A percentile compares a stretch with the other conserved stretches of the same genome.
These are phyloP conservation scores for Tragopan temminckii DNA, from an alignment of 2,797 vertebrate genomes.

Conservation along the genomic window DNA sequence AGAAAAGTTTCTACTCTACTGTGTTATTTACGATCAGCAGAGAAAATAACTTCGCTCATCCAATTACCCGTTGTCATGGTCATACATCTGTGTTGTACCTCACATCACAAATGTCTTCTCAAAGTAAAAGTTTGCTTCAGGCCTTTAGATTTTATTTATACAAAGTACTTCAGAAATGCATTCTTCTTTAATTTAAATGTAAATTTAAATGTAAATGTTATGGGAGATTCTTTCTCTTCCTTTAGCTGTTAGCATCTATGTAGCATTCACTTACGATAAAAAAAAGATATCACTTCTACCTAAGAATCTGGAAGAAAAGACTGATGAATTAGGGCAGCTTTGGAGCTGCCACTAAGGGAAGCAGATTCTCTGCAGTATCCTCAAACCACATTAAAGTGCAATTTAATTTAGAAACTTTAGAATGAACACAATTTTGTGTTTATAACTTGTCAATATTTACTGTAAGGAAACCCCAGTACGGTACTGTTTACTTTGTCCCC, in stretches of 20 bases:
- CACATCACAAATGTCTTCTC: neutral
- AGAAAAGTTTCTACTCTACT: neutral
- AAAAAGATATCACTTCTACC: neutral
- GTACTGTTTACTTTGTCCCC: neutral
- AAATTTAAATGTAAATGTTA: accelerated
- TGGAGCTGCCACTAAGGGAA: neutral
- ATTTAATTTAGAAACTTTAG: neutral
- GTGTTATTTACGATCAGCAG: neutral
- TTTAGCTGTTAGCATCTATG: neutral
- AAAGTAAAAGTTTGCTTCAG: neutral
- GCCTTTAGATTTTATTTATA: neutral
- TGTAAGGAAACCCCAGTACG: neutral
- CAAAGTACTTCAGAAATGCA: neutral
- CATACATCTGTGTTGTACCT: neutral
- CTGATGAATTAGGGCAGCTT: neutral
- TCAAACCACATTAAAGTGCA: neutral
- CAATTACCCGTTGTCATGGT: accelerated
- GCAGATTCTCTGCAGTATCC: neutral
- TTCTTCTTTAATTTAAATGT: neutral
- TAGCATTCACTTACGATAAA: neutral
- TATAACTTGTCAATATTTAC: neutral
- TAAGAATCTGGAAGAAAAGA: neutral
- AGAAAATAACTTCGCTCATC: neutral
- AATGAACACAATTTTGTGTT: neutral
- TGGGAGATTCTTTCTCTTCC: neutral